Base-by-base conservation (phyloP, 2,888 invertebrate species). In the Drosophila histrio region DNA sequence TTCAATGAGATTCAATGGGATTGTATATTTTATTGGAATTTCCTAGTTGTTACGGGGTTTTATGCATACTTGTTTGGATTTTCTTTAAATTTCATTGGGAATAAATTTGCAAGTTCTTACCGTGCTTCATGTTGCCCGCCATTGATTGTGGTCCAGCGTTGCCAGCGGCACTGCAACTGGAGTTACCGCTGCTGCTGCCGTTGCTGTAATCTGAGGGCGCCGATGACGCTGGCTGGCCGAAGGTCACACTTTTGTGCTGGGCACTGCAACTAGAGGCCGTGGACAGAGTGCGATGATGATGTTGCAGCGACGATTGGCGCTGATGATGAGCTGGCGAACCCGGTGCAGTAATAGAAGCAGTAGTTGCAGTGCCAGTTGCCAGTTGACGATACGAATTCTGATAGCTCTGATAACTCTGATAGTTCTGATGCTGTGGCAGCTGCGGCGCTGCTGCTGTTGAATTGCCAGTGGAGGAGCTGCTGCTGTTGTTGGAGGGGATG, bases 401-500 rank as follows among this genome's bases (percentile, higher is more conserved):
- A 41, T 54, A 74, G 61, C 81, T 78, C 32, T 54, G 43, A 39
- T 53, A 74, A 57, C 79, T 78, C 50, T 81, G 83, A 57, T 89
- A 77, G 67, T 88, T 83, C 57, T 88, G 89, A 49, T 89, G 89
- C 59, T 81, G 87, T 44, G 85, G 89, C 77, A 77, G 70, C 85
- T 89, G 89, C 52, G 87, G 85, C 56, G 86, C 56, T 71, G 78
- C 47, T 76, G 79, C 43, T 79, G 77, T 41, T 79, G 78, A 50
- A 61, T 34, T 71, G 60, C 28, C 50, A 44, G 34, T 26, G 24
- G 73, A 68, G 73, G 73, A 75, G 53, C n/a, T n/a, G n/a, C n/a
- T n/a, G n/a, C n/a, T n/a, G n/a, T n/a, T n/a, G n/a, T 81, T 36
- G 36, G 36, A 30, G 90, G 93, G 93, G 93, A 94, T 94, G 93